A percentile compares a stretch with the other conserved stretches of the same genome.
phyloP scores from a whole-genome alignment of 2,888 invertebrate genomes.

The Drosophila ochracea region DNA sequence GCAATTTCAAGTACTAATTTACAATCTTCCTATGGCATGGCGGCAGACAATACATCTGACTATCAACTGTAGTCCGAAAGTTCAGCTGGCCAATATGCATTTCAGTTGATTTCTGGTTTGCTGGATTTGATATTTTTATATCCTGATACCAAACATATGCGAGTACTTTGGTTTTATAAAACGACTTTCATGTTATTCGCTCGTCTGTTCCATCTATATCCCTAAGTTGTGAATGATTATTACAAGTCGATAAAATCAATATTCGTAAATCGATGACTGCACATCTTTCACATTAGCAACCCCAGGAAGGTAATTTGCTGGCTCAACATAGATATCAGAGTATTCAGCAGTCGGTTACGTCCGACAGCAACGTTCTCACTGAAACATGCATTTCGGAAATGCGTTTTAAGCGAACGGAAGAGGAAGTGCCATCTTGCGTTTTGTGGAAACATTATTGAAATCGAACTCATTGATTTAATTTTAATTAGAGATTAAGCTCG shows the following conservation, averaged over 20 bases:
- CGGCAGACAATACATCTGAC: slow-evolving; percentile 21
- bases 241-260: background rate
- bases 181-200: background rate
- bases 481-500: slow-evolving; percentile 18
- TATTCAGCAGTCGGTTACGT: background rate
- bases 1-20: slow-evolving; percentile 73
- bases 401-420: slow-evolving; percentile 71
- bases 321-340: background rate
- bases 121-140: slow-evolving; percentile 14
- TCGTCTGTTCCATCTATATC: background rate
- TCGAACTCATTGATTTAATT: slow-evolving; percentile 14
- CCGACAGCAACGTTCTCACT: slow-evolving; percentile 5
- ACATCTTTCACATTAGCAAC: background rate
- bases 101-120: slow-evolving; percentile 43
- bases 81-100: slow-evolving; percentile 28
- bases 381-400: slow-evolving; percentile 62
- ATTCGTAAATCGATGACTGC: background rate
- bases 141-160: background rate
- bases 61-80: slow-evolving; percentile 31
- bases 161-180: background rate
- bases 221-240: too few species aligned
- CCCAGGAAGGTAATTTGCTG: background rate
- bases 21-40: slow-evolving; percentile 50
- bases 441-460: slow-evolving; percentile 37
- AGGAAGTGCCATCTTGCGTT: slow-evolving; percentile 49